Percentiles rank a stretch among this genome's conserved stretches.
Conservation (phyloP, 2,113 vertebrate genomes). For the Cepphus grylle region DNA sequence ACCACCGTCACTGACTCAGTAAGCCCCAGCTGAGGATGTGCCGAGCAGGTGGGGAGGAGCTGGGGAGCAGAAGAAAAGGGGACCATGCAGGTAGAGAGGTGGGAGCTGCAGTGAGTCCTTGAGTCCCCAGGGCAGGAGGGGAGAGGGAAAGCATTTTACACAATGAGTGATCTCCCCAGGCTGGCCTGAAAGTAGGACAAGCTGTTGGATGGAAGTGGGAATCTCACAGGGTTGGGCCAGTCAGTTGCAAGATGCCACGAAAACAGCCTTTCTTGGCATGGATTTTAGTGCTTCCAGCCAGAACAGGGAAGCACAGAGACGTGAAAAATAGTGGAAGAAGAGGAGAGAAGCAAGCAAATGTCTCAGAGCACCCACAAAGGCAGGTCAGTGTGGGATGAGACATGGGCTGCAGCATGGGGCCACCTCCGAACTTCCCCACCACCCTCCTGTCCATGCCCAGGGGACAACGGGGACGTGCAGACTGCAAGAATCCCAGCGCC, state of each 20-base stretch:
- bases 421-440: background rate
- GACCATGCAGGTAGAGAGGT: rapidly evolving
- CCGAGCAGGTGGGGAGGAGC: background rate
- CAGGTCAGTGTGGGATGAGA: background rate
- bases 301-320: background rate
- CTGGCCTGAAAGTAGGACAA: background rate
- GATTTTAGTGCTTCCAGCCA: background rate
- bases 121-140: background rate
- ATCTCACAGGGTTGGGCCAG: background rate
- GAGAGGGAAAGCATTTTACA: background rate
- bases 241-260: background rate
- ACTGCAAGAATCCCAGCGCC: background rate
- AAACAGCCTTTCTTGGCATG: background rate
- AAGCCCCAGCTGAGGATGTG: background rate
- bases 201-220: background rate
- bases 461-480: background rate
- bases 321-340: background rate
- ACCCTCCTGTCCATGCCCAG: background rate
- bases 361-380: background rate
- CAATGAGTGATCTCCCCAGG: background rate
- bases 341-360: background rate
- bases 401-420: background rate
- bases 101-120: background rate
- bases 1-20: background rate
- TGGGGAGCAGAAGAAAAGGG: background rate